Percentiles rank a stretch among this genome's conserved stretches.
Conservation (phyloP, 2,113 vertebrate genomes). For the Cololabis saira region DNA sequence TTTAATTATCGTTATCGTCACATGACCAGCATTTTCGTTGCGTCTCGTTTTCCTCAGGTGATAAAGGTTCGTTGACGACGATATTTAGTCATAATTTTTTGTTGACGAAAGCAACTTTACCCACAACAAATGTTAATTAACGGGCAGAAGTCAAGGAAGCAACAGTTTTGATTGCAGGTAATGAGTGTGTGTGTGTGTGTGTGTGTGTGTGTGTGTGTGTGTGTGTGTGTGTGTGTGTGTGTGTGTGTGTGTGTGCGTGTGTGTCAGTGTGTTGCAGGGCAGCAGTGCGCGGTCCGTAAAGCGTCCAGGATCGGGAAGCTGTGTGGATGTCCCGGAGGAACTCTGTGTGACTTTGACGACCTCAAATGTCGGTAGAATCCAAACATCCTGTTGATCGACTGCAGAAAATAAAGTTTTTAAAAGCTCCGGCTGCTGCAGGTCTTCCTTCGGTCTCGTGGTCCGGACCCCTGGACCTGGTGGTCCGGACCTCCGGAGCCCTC, state of each 20-base stretch:
- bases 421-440: not conserved
- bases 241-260: conserved; percentile 2
- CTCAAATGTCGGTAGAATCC: conserved; percentile 68
- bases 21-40: too few species aligned
- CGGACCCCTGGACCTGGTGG: too few species aligned
- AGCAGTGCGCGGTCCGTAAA: conserved; percentile 82
- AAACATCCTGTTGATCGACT: not conserved
- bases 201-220: not conserved
- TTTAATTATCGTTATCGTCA: too few species aligned
- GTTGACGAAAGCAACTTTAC: too few species aligned
- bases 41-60: too few species aligned
- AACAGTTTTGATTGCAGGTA: too few species aligned
- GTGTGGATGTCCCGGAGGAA: conserved; percentile 83
- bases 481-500: too few species aligned
- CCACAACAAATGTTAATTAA: too few species aligned
- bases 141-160: too few species aligned
- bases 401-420: conserved; percentile 48
- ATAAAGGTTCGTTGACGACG: too few species aligned
- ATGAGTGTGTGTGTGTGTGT: not conserved
- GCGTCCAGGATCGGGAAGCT: conserved; percentile 82
- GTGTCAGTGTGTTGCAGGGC: conserved; percentile 77
- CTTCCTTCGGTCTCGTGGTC: too few species aligned
- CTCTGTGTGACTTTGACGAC: conserved; percentile 77
- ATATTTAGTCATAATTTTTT: too few species aligned
- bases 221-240: not conserved